phyloP scores from a whole-genome alignment of 2,797 vertebrate species.

The Scyliorhinus canicula region DNA sequence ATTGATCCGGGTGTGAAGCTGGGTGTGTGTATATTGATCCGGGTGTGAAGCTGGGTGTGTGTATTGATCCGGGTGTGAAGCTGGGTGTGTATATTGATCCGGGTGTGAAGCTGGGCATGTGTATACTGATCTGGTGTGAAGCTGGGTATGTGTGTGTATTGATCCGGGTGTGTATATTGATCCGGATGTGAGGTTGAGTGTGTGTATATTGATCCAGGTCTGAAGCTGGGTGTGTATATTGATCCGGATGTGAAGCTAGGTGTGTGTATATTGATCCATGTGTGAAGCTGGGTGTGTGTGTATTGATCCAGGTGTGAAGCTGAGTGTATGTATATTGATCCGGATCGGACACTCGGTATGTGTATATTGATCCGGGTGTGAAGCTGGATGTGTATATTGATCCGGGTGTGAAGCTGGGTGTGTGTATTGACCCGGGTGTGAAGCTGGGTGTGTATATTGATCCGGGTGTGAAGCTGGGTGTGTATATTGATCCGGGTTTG shows the following conservation, averaged over 20 bases:
- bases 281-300: no score
- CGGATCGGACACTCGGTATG: no score
- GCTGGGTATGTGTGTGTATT: background rate
- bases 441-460: background rate
- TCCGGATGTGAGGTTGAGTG: background rate
- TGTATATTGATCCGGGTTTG: background rate
- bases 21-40: background rate
- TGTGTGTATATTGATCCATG: background rate
- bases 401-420: no score
- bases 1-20: background rate
- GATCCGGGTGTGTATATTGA: no score
- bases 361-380: background rate
- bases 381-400: background rate
- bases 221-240: no score
- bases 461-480: no score
- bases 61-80: background rate
- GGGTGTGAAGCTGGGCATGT: no score
- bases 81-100: background rate
- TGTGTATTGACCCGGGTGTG: background rate
- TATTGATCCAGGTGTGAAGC: background rate
- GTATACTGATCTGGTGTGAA: background rate
- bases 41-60: no score
- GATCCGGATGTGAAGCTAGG: background rate
- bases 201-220: background rate
- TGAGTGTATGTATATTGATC: background rate